Base-by-base conservation (phyloP, 2,888 invertebrate genomes). In the Agrilus cyanescens region DNA sequence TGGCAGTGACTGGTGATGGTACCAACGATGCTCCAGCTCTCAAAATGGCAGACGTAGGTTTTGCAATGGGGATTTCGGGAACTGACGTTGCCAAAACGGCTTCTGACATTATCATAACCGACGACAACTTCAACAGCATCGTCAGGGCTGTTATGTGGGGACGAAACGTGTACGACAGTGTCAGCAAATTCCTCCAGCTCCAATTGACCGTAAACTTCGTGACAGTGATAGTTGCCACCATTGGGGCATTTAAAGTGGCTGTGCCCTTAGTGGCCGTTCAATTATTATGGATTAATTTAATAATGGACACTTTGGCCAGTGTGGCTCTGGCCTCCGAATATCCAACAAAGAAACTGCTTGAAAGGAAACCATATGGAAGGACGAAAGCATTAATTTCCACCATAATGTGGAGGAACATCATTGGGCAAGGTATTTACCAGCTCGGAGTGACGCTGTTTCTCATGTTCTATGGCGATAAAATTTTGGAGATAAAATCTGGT, bases 111-210 rank as follows among this genome's bases (percentile, higher is more conserved):
- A 98, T 98, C 62, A 75, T 97, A 47, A 97, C 97, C 30, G 97
- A 97, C 71, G 97, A 98, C 72, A 98, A 97, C 73, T 98, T 97
- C 73, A 93, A 93, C 58, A 94, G 94, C 62, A 97, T 97, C 67
- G 97, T 98, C 53, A 97, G 96, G 68, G 97, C 97, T 49, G 96
- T 98, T 53, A 96, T 98, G 94, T 98, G 97, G 97, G 97, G 97
- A 48, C 80, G 97, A 55, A 98, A 98, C 70, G 97, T 97, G 41
- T 98, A 98, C 69, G 97, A 98, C 75, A 93, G 93, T 66, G 98
- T 98, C 71, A 95, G 96, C 51, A 98, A 98, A 75, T 98, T 97
- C 75, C 76, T 98, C 58, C 96, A 97, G 76, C 98, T 97, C 76
- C 97, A 98, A 72, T 76, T 98, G 57, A 98, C 97, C 49, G 97